Conservation (phyloP, 1,140 invertebrate species). For the Drosophila erecta region DNA sequence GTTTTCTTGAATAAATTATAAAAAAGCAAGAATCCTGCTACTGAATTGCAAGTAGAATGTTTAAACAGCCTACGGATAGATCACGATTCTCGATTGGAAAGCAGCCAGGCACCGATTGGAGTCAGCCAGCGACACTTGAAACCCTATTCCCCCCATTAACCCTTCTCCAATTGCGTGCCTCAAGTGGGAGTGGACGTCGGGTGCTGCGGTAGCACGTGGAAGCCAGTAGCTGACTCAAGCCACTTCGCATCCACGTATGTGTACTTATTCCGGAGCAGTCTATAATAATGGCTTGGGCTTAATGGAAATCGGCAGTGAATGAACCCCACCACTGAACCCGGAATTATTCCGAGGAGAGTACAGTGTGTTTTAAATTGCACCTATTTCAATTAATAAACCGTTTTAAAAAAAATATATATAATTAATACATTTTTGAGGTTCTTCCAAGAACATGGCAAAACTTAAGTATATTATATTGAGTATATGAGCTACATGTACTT, state of each 20-base stretch:
- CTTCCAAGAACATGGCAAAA: no score
- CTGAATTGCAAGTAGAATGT: no score
- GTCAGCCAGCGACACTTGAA: neutral
- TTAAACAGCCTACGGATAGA: neutral
- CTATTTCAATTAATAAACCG: neutral
- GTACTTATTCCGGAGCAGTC: neutral
- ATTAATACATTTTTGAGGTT: no score
- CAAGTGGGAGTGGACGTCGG: constrained; percentile 3
- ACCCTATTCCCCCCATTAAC: neutral
- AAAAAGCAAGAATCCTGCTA: no score
- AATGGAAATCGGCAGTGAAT: constrained; percentile 28
- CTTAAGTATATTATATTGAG: no score
- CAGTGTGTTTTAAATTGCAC: neutral
- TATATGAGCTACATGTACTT: no score
- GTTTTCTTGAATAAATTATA: neutral
- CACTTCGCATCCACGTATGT: constrained; percentile 2
- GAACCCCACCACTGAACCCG: constrained; percentile 13
- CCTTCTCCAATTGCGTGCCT: constrained; percentile 9
- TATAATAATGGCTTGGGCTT: constrained; percentile 10
- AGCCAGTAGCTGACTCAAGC: constrained; percentile 9
- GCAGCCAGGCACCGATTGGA: neutral
- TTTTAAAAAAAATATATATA: no score
- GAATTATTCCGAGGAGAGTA: constrained; percentile 3
- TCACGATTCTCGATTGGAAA: no score
- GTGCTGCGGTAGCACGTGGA: neutral